Base-by-base conservation (phyloP, 2,113 vertebrate species). In the Vidua macroura region DNA sequence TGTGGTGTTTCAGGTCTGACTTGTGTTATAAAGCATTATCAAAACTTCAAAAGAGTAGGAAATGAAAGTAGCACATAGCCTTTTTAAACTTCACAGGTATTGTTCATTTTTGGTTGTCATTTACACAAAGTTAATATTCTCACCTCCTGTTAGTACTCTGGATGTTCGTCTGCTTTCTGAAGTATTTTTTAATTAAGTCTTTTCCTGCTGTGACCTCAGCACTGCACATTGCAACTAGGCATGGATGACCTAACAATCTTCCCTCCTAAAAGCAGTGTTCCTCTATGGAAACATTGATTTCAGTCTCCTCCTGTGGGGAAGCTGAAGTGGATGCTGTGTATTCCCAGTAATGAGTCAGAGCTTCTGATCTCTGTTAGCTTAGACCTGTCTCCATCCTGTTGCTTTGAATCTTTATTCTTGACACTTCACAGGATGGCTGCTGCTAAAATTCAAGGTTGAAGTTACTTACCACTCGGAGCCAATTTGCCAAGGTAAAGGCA, bases 111-210 rank as follows among this genome's bases (percentile, higher is more conserved):
- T 56, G 70, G 4, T 15, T 76, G 53, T 39, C 37, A 14, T 18
- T 64, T 58, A 37, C 20, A n/a, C 53, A 83, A 10, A 76, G 67
- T 78, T 91, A 31, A 0, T 15, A 20, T 53, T 43, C 48, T 72
- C 16, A 11, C 48, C 27, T 46, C 30, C 21, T 2, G 0, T 66
- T 30, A 44, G 20, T 31, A 7, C 17, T 52, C 37, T 39, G 0
- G 0, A 11, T 33, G 25, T 52, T 41, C 1, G 0, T 28, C 69
- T 73, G 48, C 73, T 78, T 30, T 48, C 23, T 49, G 68, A 95
- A 73, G 33, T 86, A 10, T 25, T 69, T 73, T n/a, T 78, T 12
- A 82, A 72, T 76, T 55, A 51, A 39, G 19, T 7, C 14, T 53
- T 49, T 73, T 60, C 41, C 73, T 95, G 74, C 37, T 9, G 41